Percentiles rank a stretch among this genome's conserved stretches.
Evolutionary conservation across 2,113 vertebrate species (phyloP).

Genomic region (Willisornis vidua): DNA sequence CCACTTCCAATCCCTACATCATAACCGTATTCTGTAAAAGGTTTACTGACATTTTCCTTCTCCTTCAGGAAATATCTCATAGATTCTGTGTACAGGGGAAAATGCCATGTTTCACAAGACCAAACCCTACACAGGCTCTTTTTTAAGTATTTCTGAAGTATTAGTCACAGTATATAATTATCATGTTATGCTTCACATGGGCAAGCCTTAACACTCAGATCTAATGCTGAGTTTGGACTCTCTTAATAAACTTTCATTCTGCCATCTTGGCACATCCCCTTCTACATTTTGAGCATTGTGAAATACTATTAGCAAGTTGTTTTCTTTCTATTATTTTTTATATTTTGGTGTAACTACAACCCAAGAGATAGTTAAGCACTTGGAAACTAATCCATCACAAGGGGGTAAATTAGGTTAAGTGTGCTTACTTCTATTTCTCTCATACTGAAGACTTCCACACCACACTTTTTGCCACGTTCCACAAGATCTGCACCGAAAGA

Average conservation of each 20-base stretch:
- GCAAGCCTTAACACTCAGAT: not conserved
- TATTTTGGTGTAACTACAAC: not conserved
- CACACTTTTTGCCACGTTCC: constrained; percentile 77
- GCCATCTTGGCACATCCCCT: not conserved
- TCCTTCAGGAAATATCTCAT: not conserved
- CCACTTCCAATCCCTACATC: not conserved
- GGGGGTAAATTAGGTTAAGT: not conserved
- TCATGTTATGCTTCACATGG: not conserved
- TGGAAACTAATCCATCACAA: not conserved
- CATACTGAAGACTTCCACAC: constrained; percentile 85
- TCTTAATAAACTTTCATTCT: not conserved
- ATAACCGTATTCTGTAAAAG: not conserved
- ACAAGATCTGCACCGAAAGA: constrained; percentile 80
- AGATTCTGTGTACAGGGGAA: not conserved
- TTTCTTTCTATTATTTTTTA: not conserved
- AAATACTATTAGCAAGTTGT: not conserved
- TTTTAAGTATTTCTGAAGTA: not conserved
- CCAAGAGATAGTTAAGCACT: not conserved
- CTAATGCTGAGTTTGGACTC: not conserved
- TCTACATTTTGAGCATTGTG: not conserved
- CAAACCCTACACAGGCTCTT: not conserved
- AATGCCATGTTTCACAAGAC: not conserved
- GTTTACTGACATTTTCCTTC: not conserved
- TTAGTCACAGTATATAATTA: not conserved
- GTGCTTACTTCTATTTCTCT: constrained; percentile 84